Evolutionary conservation across 2,113 vertebrate genomes (phyloP), one percentile per base, ranked within the genome.

Genomic region (Nestor notabilis): DNA sequence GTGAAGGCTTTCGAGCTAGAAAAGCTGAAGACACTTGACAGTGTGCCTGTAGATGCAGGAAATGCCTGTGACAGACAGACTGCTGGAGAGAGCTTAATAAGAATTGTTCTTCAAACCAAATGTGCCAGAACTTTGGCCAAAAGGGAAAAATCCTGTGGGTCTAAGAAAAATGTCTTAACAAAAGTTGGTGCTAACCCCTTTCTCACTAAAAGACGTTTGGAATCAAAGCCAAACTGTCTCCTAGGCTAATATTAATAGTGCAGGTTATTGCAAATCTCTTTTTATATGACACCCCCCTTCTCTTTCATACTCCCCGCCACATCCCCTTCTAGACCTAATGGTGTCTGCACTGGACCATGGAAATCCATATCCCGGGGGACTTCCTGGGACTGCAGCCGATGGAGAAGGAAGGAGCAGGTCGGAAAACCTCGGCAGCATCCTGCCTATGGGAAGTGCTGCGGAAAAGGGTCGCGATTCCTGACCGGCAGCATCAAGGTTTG

Each of bases 51-150:
- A 69, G 52, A 56, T 58, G 76, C 79, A 95, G 90, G 92, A 89
- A 92, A 81, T 39, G 80, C 47, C 44, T 93, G 69, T 87, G 92
- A 94, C 71, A 85, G 89, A 92, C 37, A 93, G 72, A 28, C 50
- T 87, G 87, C 85, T 83, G 55, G 77, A 83, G 78, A 80, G 85
- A 68, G 78, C 52, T 87, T 87, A 89, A 64, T 82, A 95, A 60
- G 50, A 60, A 81, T 80, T 82, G 61, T 44, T 88, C 90, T 90
- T 77, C 71, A 95, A 94, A 88, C 69, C 60, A 94, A 91, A 87
- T 55, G 69, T 93, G 93, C 37, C 76, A 93, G 61, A 88, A 47
- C 29, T 5, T 64, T 6, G 43, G 90, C 81, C 80, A 96, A 95
- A 90, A 64, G 49, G 68, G 55, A 93, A 87, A 87, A 92, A 92